phyloP scores from a whole-genome alignment of 2,888 invertebrate species.

The Tetragonula carbonaria region DNA sequence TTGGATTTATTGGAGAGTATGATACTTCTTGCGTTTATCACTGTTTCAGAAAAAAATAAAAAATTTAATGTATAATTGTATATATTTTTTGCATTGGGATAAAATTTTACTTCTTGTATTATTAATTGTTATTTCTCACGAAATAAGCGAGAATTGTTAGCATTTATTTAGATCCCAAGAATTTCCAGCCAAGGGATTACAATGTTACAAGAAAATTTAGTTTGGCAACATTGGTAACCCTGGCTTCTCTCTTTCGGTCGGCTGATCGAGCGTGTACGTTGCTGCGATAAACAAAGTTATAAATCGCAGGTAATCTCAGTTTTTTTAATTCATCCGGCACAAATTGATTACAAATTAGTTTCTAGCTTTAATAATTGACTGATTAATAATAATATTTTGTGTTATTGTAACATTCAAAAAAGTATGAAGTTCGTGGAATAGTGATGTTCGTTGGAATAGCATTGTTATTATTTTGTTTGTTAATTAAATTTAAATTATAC shows the following conservation, averaged over 20 bases:
- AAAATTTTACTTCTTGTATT: neutral
- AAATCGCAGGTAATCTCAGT: conserved; percentile 82
- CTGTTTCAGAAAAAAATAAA: neutral
- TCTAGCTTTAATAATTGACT: neutral
- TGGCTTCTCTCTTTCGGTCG: conserved; percentile 73
- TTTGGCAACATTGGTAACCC: conserved; percentile 43
- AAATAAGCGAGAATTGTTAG: conserved; percentile 19
- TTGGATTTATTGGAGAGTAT: neutral
- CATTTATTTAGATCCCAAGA: neutral
- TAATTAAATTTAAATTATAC: neutral
- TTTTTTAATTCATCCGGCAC: conserved; percentile 43
- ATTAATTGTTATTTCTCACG: conserved; percentile 2
- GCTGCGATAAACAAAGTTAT: conserved; percentile 76
- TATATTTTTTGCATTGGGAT: neutral
- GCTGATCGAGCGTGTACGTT: conserved; percentile 73
- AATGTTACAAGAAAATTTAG: conserved; percentile 2
- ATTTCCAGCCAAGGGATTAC: conserved; percentile 12
- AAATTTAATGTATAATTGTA: neutral
- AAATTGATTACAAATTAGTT: conserved; percentile 2
- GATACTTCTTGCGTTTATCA: neutral
- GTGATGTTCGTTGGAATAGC: neutral
- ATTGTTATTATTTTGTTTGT: conserved; percentile 7
- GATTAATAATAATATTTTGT: conserved; percentile 55
- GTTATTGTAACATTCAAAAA: neutral
- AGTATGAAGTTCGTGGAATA: conserved; percentile 19